phyloP scores from a whole-genome alignment of 2,797 vertebrate genomes.

The Xiphophorus birchmanni region DNA sequence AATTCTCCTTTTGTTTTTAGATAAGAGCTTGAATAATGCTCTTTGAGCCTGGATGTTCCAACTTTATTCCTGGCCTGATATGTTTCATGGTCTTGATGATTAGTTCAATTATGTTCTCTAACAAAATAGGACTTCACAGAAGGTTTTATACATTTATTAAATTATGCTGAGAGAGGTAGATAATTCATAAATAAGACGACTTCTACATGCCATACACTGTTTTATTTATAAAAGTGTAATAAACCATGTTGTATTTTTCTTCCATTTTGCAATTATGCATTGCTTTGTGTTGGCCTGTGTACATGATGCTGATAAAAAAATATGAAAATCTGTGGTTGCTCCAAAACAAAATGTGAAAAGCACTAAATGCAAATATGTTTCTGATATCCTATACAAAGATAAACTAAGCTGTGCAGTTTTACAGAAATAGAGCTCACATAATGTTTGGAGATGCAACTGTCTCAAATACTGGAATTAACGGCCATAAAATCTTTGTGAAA shows the following conservation, averaged over 20 bases:
- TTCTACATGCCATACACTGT: not conserved
- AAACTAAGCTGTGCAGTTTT: not conserved
- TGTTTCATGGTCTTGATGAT: not conserved
- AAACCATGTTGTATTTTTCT: not conserved
- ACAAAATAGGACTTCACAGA: not conserved
- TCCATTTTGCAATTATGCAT: not conserved
- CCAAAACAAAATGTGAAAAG: not conserved
- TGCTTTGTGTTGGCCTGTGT: not conserved
- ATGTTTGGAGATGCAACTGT: not conserved
- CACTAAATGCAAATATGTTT: not conserved
- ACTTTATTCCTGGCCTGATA: not conserved
- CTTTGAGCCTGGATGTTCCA: not conserved
- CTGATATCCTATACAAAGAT: constrained; percentile 3
- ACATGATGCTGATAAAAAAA: not conserved
- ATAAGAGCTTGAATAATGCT: not conserved
- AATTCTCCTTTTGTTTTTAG: not conserved
- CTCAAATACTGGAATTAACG: constrained; percentile 13
- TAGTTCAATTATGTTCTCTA: not conserved
- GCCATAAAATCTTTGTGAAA: constrained; percentile 6
- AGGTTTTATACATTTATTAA: not conserved
- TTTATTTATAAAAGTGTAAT: not conserved
- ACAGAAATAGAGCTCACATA: not conserved
- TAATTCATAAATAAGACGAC: not conserved
- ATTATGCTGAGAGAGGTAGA: not conserved
- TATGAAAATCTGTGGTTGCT: not conserved